These are phyloP conservation scores for Darevskia nairensis DNA, from an alignment of 2,797 vertebrate genomes.

Conservation along the genomic window DNA sequence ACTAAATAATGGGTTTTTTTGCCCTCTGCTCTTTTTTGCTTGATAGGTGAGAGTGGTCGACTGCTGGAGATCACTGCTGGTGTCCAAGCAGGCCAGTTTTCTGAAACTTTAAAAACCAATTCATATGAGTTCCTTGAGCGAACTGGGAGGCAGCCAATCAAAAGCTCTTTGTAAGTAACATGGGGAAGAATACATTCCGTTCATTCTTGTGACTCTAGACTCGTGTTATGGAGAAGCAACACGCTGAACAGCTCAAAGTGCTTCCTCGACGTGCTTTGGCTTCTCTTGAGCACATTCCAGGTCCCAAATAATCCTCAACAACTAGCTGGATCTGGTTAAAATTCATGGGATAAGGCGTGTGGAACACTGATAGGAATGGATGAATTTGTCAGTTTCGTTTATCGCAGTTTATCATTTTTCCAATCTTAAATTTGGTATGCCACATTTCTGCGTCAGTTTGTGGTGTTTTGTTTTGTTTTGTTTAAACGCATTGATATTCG, in stretches of 20 bases:
- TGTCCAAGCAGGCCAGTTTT: conserved; percentile 53
- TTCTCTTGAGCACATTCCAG: background rate
- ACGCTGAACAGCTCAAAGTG: background rate
- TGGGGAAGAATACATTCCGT: background rate
- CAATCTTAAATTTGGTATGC: no score
- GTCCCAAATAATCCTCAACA: background rate
- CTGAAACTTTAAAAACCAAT: conserved; percentile 41
- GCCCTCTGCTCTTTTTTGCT: background rate
- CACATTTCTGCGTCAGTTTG: no score
- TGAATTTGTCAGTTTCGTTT: no score
- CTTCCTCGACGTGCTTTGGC: background rate
- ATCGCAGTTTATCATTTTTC: no score
- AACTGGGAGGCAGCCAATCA: conserved; percentile 49
- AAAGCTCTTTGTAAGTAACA: conserved; percentile 73
- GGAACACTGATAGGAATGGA: background rate
- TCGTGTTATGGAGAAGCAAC: background rate
- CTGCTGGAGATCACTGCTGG: conserved; percentile 67
- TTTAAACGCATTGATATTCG: no score
- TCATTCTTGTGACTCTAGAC: background rate
- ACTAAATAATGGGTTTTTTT: background rate
- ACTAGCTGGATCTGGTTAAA: background rate
- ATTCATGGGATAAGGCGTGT: no score
- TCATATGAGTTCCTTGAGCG: conserved; percentile 61
- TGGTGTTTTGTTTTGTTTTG: no score
- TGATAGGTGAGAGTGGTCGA: conserved; percentile 67